Base-by-base conservation (phyloP, 2,113 vertebrate genomes). In the Galemys pyrenaicus region DNA sequence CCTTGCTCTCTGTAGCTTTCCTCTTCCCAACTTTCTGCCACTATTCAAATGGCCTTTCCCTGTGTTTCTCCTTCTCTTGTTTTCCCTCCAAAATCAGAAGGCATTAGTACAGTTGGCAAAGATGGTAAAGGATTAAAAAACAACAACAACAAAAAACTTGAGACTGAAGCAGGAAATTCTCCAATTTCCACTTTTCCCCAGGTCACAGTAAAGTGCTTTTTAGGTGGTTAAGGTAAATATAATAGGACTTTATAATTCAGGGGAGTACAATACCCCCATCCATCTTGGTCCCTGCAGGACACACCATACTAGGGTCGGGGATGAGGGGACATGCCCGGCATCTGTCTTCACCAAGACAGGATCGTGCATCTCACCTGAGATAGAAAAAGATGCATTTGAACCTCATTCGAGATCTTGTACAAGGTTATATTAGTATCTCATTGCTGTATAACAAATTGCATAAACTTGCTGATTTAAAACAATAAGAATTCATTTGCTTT, bases 201-300 rank as follows among this genome's bases (percentile, higher is more conserved):
- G 39, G 56, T 92, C 80, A 39, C 60, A 78, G 44, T 64, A 30
- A 94, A 41, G 26, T 56, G 11, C 64, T 79, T 62, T 39, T 49
- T 75, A 75, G 4, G 32, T 58, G 22, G 10, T 41, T 32, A n/a
- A 37, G 35, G 54, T 67, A 13, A 74, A 74, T 54, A 51, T 28
- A 30, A 32, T 3, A 60, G 30, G 19, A 26, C 13, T 7, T 37
- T 70, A 11, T 35, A 5, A 28, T 13, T 35, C 19, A 22, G 77
- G 26, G 89, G 70, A 13, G 5, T 8, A 8, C 9, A 41, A 1
- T 16, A n/a, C 13, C 68, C 19, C 11, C n/a, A 15, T 16, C 9
- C 6, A 22, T 2, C 15, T n/a, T 41, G 9, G 1, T 11, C 12
- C 17, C 22, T 51, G 20, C 19, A 46, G 62, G 17, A 39, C 0